Evolutionary conservation across 2,113 vertebrate genomes (phyloP), one percentile per base, ranked within the genome.

Genomic region (Zonotrichia leucophrys): DNA sequence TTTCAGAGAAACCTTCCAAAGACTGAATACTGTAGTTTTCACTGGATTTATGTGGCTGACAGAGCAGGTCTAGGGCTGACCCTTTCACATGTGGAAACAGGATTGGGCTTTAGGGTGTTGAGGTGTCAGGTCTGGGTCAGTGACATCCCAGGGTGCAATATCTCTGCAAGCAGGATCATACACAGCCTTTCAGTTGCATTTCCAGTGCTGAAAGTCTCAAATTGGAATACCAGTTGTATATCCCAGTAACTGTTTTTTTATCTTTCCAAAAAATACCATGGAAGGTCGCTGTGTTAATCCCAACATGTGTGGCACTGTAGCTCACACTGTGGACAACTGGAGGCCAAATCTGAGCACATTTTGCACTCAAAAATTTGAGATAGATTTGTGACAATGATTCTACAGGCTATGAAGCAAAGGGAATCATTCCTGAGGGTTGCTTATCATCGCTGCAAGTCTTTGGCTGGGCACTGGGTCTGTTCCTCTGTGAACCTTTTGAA

Each of bases 141-240:
- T 46, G 73, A 2, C 28, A 30, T 4, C 44, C 2, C 11, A 27
- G 25, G 13, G 8, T 15, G 5, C 37, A 52, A 0, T 14, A 10
- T 35, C 50, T 37, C 66, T 85, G 62, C 37, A 23, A 2, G 53
- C 22, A 33, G 84, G 58, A 17, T 39, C 59, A 59, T 7, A 9
- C 11, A 8, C 0, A 0, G 35, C 35, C 44, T 73, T 80, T n/a
- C 63, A 55, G 25, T 10, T 10, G 8, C 17, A 19, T 8, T 75
- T 9, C 55, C 3, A 3, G 8, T 46, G 44, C 44, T 46, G 18
- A 44, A 44, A 44, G 44, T 44, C 44, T 44, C 44, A 44, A 44
- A 44, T 44, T 44, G 44, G 19, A 44, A 44, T 44, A 44, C 19
- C 44, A 44, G 19, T 44, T 41, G 13, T 37, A 37, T 37, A 18